phyloP scores from a whole-genome alignment of 2,113 vertebrate genomes.

The Carassius carassius region DNA sequence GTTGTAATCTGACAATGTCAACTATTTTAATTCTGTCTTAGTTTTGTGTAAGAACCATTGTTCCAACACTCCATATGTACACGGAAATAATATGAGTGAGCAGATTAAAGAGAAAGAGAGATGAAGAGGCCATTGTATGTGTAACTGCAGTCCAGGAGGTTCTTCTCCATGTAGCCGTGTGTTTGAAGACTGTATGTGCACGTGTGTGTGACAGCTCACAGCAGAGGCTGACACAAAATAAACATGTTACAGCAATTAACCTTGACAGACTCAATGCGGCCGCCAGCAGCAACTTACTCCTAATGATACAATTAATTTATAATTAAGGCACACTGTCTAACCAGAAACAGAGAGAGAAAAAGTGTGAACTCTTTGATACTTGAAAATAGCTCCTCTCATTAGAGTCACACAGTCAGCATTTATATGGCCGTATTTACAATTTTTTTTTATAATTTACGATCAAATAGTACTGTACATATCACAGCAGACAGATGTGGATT shows the following conservation, averaged over 20 bases:
- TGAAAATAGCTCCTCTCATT: background rate
- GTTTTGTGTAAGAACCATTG: background rate
- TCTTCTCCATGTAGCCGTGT: background rate
- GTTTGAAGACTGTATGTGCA: slow-evolving; percentile 35
- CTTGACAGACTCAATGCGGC: slow-evolving; percentile 94
- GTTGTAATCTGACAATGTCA: background rate
- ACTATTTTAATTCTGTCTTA: too few relatives aligned
- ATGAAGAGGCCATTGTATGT: background rate
- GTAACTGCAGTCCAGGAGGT: background rate
- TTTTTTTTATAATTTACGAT: background rate
- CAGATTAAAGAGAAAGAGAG: background rate
- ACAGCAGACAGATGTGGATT: too few relatives aligned
- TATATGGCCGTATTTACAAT: background rate
- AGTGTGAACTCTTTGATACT: background rate
- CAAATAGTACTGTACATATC: background rate
- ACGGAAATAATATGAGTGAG: slow-evolving; percentile 14
- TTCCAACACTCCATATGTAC: background rate
- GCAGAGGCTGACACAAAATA: slow-evolving; percentile 77
- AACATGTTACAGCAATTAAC: slow-evolving; percentile 97
- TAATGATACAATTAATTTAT: slow-evolving; percentile 92
- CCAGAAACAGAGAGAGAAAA: slow-evolving; percentile 70
- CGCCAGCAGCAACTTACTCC: slow-evolving; percentile 87
- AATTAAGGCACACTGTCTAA: slow-evolving; percentile 95
- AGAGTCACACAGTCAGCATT: background rate
- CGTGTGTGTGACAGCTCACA: slow-evolving; percentile 29